Conservation (phyloP, 35 echinoderm and acorn worm species). For the Diadema setosum region DNA sequence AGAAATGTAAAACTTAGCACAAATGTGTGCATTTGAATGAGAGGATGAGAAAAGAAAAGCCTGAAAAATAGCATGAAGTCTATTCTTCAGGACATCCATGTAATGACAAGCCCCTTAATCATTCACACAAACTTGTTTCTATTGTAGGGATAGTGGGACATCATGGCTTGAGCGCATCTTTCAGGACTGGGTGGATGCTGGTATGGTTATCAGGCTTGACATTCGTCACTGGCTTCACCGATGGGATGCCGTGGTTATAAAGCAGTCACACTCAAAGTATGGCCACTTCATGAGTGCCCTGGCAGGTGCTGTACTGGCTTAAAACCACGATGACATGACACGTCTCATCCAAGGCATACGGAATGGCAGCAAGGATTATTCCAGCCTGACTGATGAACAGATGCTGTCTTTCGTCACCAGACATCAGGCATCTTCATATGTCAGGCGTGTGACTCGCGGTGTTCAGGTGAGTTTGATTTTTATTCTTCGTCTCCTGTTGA, state of each 20-base stretch:
- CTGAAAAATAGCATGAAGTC: too few relatives aligned
- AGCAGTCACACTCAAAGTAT: conserved; percentile 27
- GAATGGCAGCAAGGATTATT: neutral
- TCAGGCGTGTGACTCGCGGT: conserved; percentile 12
- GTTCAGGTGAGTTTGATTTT: neutral
- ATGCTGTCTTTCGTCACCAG: conserved; percentile 36
- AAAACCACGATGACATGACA: conserved; percentile 48
- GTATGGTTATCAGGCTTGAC: conserved; percentile 46
- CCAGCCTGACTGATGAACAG: conserved; percentile 13
- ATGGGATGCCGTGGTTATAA: conserved; percentile 49
- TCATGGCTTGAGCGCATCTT: conserved; percentile 32
- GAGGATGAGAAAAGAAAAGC: too few relatives aligned
- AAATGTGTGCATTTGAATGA: too few relatives aligned
- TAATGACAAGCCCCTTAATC: too few relatives aligned
- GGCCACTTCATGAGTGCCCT: conserved; percentile 25
- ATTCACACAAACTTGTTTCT: too few relatives aligned
- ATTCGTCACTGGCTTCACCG: conserved; percentile 53
- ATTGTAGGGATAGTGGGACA: conserved; percentile 27
- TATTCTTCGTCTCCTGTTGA: neutral
- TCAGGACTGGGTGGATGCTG: conserved; percentile 17
- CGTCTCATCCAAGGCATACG: neutral
- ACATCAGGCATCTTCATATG: conserved; percentile 1
- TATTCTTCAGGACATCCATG: too few relatives aligned
- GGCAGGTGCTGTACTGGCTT: conserved; percentile 40
- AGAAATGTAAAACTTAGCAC: too few relatives aligned